Evolutionary conservation across 2,113 vertebrate genomes (phyloP), one percentile per base, ranked within the genome.

Genomic region (Diadophis punctatus): DNA sequence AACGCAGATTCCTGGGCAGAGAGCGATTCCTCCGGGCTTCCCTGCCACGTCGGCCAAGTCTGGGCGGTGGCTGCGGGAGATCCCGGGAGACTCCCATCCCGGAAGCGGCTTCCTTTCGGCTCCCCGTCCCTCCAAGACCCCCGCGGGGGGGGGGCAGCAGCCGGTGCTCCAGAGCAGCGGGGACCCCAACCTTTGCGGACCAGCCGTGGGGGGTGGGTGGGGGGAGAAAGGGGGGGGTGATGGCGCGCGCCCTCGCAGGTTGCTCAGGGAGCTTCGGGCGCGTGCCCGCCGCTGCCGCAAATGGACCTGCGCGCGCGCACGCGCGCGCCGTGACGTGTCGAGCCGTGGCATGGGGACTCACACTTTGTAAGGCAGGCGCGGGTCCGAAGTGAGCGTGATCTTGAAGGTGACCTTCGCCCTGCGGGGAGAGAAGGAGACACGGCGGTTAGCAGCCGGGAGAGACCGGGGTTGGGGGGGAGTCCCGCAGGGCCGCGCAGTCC

Each of bases 341-440:
- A 87, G 3, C 1, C 0, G 3, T 7, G 16, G 25, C 12, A 43
- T 7, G 1, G 30, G 9, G 51, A 92, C 92, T 92, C 92, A 92
- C 92, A 92, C 88, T 92, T 92, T 92, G 88, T 92, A 92, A 3
- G 92, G 92, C 92, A 92, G 51, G n/a, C 92, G 88, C 53, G 92
- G 92, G 88, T 92, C 92, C 4, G 92, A 92, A 2, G 92, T 92
- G 53, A 92, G 92, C 88, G 92, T 92, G 92, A 92, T 55, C 55
- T 92, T 92, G n/a, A 92, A 92, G n/a, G 92, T 92, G 74, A 92
- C 92, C 74, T 92, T 92, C 2, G 92, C 53, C 92, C 92, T 90
- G 74, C 8, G 52, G 18, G 43, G 53, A 3, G 27, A 48, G 22
- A 30, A n/a, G 51, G 51, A 52, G 30, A 43, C 16, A 27, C 46